Conservation (phyloP, 2,888 invertebrate species). For the Andrena minutula region DNA sequence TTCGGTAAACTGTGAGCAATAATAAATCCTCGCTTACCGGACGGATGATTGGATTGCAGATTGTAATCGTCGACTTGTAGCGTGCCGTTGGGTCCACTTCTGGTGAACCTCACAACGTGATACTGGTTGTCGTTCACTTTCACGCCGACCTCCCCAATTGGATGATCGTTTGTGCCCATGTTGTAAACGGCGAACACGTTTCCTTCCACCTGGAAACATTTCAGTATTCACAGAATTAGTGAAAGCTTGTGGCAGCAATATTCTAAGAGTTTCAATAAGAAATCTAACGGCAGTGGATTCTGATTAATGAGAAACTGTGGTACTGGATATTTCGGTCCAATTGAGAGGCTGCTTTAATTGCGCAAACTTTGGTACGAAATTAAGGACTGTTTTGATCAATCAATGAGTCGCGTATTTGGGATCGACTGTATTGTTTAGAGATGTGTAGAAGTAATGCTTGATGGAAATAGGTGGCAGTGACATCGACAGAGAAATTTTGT, state of each 20-base stretch:
- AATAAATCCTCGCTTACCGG: slow-evolving; percentile 87
- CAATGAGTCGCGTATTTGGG: no score
- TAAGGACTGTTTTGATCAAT: no score
- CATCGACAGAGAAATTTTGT: not conserved
- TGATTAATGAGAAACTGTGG: no score
- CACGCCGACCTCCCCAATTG: slow-evolving; percentile 95
- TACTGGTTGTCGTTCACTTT: slow-evolving; percentile 97
- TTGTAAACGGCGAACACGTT: slow-evolving; percentile 97
- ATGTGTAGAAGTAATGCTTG: no score
- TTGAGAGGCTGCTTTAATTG: no score
- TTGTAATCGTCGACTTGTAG: slow-evolving; percentile 97
- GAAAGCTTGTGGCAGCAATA: not conserved
- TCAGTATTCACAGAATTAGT: not conserved
- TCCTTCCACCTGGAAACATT: slow-evolving; percentile 91
- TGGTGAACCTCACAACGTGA: slow-evolving; percentile 96
- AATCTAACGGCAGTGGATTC: not conserved
- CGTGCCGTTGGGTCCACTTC: slow-evolving; percentile 95
- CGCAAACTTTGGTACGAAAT: no score
- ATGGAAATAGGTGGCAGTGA: no score
- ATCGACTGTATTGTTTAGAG: no score
- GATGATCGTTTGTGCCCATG: slow-evolving; percentile 96
- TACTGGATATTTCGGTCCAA: no score
- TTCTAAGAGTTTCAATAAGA: not conserved
- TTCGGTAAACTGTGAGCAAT: not conserved
- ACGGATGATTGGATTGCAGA: slow-evolving; percentile 93